A percentile compares a stretch with the other conserved stretches of the same genome.
Conservation (phyloP, 2,797 vertebrate species). For the Pseudocheirus occidentalis region DNA sequence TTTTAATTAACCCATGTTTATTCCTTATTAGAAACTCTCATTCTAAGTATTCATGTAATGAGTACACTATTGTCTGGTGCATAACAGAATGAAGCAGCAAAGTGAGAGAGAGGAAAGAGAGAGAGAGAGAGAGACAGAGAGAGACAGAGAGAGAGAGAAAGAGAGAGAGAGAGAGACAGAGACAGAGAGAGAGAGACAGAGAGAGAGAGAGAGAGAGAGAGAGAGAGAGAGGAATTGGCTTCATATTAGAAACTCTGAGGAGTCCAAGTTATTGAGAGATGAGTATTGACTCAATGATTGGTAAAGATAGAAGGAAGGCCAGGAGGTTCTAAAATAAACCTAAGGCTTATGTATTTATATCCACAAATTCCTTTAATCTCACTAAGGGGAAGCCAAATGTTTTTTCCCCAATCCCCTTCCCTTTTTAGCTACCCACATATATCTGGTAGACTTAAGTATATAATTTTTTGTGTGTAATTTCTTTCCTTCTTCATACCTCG, state of each 20-base stretch:
- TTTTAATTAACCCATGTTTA: conserved; percentile 62
- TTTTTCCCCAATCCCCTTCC: background rate
- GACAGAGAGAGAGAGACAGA: too few species aligned
- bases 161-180: background rate
- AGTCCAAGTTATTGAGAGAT: background rate
- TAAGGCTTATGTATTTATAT: background rate
- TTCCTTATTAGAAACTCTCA: conserved; percentile 17
- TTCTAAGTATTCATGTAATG: background rate
- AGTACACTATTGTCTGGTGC: conserved; percentile 8
- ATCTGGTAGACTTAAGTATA: background rate
- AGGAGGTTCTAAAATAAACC: background rate
- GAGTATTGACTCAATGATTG: background rate
- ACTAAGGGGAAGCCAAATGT: background rate
- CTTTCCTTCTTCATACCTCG: background rate
- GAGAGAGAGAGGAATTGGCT: background rate
- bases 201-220: background rate
- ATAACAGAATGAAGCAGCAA: background rate
- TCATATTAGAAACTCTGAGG: background rate
- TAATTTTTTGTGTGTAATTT: background rate
- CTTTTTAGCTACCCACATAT: background rate
- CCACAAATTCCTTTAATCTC: background rate
- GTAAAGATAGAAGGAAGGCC: background rate
- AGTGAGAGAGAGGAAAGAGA: background rate
- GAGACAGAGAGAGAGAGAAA: too few species aligned
- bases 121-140: too few species aligned